phyloP scores from a whole-genome alignment of 2,888 invertebrate species.

The Caenorhabditis sulstoni region DNA sequence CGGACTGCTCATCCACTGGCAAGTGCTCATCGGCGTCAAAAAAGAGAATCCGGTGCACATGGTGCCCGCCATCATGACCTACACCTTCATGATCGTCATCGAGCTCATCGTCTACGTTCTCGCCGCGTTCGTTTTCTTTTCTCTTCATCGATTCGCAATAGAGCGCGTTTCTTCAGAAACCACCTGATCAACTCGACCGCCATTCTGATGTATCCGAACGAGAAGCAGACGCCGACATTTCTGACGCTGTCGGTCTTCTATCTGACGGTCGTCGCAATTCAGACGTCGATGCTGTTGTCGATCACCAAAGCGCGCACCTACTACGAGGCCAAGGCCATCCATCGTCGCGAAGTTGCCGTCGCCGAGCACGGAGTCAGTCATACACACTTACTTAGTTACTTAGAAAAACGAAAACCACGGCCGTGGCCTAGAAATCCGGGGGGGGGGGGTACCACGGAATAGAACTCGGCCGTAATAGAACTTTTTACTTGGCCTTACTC shows the following conservation, averaged over 20 bases:
- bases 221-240: conserved; percentile 27
- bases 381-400: too few species aligned
- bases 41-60: conserved; percentile 63
- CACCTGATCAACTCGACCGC: conserved; percentile 53
- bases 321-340: conserved; percentile 68
- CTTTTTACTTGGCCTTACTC: too few species aligned
- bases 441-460: too few species aligned
- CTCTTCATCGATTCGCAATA: background rate
- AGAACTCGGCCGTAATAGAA: too few species aligned
- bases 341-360: conserved; percentile 68
- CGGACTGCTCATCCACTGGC: conserved; percentile 74
- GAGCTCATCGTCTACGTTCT: conserved; percentile 66
- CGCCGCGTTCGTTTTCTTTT: conserved; percentile 60
- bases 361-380: conserved; percentile 66
- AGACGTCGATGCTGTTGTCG: conserved; percentile 56
- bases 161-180: too few species aligned
- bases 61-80: conserved; percentile 77
- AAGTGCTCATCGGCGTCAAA: conserved; percentile 58
- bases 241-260: conserved; percentile 39
- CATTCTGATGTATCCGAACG: conserved; percentile 11
- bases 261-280: conserved; percentile 34
- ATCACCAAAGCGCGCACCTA: conserved; percentile 62
- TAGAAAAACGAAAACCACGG: too few species aligned
- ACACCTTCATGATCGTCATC: conserved; percentile 69
- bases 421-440: too few species aligned